Conservation (phyloP, 2,888 invertebrate species). For the Helobdella robusta region DNA sequence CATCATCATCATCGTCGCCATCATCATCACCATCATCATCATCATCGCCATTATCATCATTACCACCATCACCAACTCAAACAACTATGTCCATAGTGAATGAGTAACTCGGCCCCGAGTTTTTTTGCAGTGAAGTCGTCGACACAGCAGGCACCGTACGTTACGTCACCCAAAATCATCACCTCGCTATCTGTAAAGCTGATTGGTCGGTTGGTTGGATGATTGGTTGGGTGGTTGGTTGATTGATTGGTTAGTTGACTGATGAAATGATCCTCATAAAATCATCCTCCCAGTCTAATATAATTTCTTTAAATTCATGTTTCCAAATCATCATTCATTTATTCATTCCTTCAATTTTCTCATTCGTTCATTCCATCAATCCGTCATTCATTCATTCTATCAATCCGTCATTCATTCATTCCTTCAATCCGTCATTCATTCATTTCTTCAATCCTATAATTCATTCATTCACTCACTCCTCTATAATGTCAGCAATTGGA, state of each 20-base stretch:
- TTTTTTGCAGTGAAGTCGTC: constrained; percentile 90
- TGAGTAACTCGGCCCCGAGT: constrained; percentile 74
- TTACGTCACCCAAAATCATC: constrained; percentile 96
- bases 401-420: no score
- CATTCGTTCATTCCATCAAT: no score
- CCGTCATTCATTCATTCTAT: no score
- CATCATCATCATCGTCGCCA: not conserved
- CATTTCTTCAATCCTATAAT: no score
- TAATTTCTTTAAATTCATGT: no score
- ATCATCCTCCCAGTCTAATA: no score
- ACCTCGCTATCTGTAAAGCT: constrained; percentile 76
- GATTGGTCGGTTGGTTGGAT: not conserved
- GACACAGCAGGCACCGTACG: constrained; percentile 96
- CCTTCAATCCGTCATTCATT: no score
- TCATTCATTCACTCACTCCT: constrained; percentile 50
- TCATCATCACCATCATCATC: not conserved
- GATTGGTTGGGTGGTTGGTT: no score
- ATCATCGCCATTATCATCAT: not conserved
- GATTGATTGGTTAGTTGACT: no score
- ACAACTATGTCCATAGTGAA: constrained; percentile 98
- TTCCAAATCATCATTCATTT: no score
- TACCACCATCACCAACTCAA: constrained; percentile 45
- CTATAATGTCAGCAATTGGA: constrained; percentile 82
- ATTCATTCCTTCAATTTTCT: no score
- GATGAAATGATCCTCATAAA: no score